Base-by-base conservation (phyloP, 2,797 vertebrate genomes). In the Melanotaenia nigrans region DNA sequence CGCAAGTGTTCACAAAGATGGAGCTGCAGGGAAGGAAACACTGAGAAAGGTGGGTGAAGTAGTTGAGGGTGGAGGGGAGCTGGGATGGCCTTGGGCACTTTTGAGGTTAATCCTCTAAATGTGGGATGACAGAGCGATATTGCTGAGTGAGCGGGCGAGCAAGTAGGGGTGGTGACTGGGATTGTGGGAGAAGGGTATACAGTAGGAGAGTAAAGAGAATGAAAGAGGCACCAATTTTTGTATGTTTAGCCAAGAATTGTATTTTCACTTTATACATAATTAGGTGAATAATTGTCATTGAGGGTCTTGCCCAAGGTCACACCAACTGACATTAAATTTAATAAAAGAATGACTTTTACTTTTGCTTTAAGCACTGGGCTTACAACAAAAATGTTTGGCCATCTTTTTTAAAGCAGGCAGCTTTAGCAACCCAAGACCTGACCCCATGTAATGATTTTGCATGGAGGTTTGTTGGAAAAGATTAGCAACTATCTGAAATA, bases 31-130 rank as follows among this genome's bases (percentile, higher is more conserved):
- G 85, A 83, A 76, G 77, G 85, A 86, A 83, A 81, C 58, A 55
- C 38, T 70, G 87, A 58, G 83, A 84, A 84, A 82, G 66, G 79
- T 24, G 45, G 65, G 69, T 66, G 81, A 47, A 65, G 79, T 18
- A 40, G 71, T 12, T 16, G 62, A 57, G 83, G 79, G 82, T 65
- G 79, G 71, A 75, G 70, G 51, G 62, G 61, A 72, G 72, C 2
- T 33, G 64, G 79, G 88, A 79, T 85, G 86, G 76, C 92, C 89
- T 78, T 54, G 42, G 87, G 93, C 89, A 92, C 87, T 87, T 87
- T 87, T 64, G 85, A 90, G 92, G 89, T 92, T 93, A 91, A 92
- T 94, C 92, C 92, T 83, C 84, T 90, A 90, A 94, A 93, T 63
- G 87, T 78, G 53, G 77, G 82, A 85, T 92, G 92, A 94, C 92